Conservation (phyloP, 2,113 vertebrate species). For the Alectura lathami region DNA sequence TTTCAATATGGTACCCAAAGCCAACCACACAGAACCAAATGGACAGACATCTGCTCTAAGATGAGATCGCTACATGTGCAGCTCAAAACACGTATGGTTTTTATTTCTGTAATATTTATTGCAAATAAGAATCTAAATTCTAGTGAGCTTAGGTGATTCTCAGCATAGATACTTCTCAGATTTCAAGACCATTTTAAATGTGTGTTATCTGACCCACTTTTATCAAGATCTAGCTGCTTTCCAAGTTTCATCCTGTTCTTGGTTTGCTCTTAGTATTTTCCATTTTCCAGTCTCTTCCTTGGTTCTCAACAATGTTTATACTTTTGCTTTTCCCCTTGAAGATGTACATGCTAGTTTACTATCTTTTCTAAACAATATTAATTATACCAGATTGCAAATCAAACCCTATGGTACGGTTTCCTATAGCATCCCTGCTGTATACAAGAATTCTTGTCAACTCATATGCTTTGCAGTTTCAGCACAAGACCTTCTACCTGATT, state of each 20-base stretch:
- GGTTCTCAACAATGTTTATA: background rate
- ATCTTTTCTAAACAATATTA: background rate
- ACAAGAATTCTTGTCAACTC: background rate
- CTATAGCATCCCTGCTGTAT: background rate
- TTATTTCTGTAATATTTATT: background rate
- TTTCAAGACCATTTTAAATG: background rate
- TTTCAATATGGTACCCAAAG: background rate
- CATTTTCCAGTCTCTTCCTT: background rate
- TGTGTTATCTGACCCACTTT: background rate
- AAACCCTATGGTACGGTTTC: background rate
- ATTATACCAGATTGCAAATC: background rate
- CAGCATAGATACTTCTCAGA: background rate
- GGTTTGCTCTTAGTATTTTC: background rate
- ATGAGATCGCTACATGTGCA: background rate
- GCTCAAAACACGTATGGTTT: background rate
- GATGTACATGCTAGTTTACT: background rate
- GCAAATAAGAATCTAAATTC: background rate
- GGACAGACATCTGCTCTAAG: background rate
- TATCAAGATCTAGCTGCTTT: background rate
- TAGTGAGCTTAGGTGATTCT: background rate
- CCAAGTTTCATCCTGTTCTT: background rate
- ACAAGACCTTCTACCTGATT: background rate
- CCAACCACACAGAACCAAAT: background rate
- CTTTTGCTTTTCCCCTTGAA: background rate
- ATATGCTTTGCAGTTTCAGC: background rate